Evolutionary conservation across 2,113 vertebrate genomes (phyloP).

Genomic region (Nycticryphes semicollaris): DNA sequence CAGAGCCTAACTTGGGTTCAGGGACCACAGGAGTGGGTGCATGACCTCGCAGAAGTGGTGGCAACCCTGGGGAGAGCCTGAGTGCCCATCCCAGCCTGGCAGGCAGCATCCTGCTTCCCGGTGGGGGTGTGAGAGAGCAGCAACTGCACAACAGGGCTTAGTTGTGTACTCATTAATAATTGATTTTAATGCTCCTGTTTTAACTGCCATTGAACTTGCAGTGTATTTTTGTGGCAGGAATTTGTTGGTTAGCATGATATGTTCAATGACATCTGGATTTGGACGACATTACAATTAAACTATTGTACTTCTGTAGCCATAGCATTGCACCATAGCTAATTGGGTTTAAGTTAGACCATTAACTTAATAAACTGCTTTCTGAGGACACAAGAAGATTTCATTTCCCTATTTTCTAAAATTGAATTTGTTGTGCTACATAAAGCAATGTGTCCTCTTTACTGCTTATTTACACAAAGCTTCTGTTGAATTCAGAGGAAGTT

Average conservation of each 20-base stretch:
- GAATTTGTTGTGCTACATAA: neutral
- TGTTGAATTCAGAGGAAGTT: neutral
- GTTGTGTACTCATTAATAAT: neutral
- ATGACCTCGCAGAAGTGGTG: accelerated
- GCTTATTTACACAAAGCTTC: neutral
- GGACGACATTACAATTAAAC: neutral
- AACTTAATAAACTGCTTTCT: neutral
- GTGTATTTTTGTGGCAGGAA: neutral
- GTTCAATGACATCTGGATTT: neutral
- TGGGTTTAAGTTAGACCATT: neutral
- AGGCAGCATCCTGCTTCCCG: accelerated
- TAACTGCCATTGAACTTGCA: neutral
- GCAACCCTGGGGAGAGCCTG: neutral
- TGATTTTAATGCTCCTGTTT: neutral
- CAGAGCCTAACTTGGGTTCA: neutral
- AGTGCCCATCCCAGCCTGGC: neutral
- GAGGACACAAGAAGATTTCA: neutral
- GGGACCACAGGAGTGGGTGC: neutral
- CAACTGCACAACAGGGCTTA: neutral
- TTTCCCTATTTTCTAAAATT: neutral
- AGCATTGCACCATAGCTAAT: neutral
- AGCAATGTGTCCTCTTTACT: neutral
- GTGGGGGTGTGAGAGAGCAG: accelerated
- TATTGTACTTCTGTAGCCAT: neutral
- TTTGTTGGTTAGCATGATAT: neutral